These are phyloP conservation scores for Charanyca ferruginea DNA, from an alignment of 2,888 invertebrate species.

Conservation along the genomic window DNA sequence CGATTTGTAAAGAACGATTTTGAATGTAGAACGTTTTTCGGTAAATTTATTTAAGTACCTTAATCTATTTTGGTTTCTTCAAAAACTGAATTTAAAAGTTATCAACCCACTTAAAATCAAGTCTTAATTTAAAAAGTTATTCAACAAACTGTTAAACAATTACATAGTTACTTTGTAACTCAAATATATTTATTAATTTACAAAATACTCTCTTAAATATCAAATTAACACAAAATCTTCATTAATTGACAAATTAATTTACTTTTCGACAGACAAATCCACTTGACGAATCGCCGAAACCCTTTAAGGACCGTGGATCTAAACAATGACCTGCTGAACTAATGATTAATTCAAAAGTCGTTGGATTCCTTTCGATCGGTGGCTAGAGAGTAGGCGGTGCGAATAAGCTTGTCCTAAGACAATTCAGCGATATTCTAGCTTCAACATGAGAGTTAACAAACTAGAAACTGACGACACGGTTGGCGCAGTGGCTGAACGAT, in stretches of 20 bases:
- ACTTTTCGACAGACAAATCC: constrained; percentile 83
- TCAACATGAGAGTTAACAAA: no score
- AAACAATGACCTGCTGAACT: constrained; percentile 85
- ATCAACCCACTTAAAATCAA: no score
- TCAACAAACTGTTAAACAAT: neutral
- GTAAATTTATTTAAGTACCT: no score
- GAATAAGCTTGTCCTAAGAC: neutral
- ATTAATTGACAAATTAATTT: constrained; percentile 77
- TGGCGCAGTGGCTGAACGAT: no score
- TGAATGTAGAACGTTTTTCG: constrained; percentile 23
- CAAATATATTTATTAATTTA: neutral
- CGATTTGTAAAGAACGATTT: constrained; percentile 31
- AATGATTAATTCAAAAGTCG: constrained; percentile 89
- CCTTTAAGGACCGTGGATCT: constrained; percentile 79
- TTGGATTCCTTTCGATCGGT: constrained; percentile 77
- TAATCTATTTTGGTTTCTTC: constrained; percentile 1
- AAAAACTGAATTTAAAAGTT: neutral
- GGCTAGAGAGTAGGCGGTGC: constrained; percentile 71
- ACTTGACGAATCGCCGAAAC: constrained; percentile 78
- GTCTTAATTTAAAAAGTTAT: no score
- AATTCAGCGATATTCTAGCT: neutral
- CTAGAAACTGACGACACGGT: no score
- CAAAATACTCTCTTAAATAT: constrained; percentile 52
- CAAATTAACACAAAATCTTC: constrained; percentile 62
- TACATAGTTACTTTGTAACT: neutral